Evolutionary conservation across 2,797 vertebrate genomes (phyloP).

Genomic region (Gymnodraco acuticeps): DNA sequence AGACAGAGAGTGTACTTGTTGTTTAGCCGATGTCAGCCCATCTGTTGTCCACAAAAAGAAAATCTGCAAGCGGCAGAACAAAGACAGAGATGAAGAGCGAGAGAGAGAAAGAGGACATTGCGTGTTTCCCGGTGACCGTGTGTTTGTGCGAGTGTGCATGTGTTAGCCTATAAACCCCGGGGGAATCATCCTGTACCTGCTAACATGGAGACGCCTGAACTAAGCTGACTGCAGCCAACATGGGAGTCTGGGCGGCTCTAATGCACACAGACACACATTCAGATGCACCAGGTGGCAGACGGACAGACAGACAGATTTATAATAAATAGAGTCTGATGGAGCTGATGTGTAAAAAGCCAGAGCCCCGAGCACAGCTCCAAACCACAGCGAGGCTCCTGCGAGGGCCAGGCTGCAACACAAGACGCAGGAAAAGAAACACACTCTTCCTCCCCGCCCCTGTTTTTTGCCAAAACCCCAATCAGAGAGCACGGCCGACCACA

Average conservation of each 20-base stretch:
- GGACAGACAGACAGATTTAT: conserved; percentile 14
- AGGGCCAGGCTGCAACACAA: conserved; percentile 66
- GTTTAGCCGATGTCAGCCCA: conserved; percentile 66
- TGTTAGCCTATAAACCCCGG: conserved; percentile 47
- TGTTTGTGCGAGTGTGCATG: conserved; percentile 11
- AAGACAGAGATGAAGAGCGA: conserved; percentile 41
- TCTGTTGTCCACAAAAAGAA: conserved; percentile 72
- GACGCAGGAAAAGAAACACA: conserved; percentile 58
- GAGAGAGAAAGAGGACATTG: conserved; percentile 28
- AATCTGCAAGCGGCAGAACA: conserved; percentile 62
- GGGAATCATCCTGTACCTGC: conserved; percentile 66
- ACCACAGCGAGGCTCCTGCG: conserved; percentile 57
- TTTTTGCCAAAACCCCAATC: conserved; percentile 78
- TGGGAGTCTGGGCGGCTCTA: conserved; percentile 34
- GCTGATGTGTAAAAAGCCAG: conserved; percentile 62
- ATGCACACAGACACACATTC: conserved; percentile 27
- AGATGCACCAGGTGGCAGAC: conserved; percentile 29
- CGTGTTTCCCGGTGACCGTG: conserved; percentile 37
- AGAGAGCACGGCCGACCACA: conserved; percentile 76
- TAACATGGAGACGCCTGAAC: conserved; percentile 66
- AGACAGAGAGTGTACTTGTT: conserved; percentile 65
- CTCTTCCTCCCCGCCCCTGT: conserved; percentile 50
- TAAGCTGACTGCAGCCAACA: conserved; percentile 69
- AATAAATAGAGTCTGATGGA: conserved; percentile 44
- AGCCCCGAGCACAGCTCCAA: conserved; percentile 46